phyloP scores from a whole-genome alignment of 1,140 invertebrate species.

The Fopius arisanus region DNA sequence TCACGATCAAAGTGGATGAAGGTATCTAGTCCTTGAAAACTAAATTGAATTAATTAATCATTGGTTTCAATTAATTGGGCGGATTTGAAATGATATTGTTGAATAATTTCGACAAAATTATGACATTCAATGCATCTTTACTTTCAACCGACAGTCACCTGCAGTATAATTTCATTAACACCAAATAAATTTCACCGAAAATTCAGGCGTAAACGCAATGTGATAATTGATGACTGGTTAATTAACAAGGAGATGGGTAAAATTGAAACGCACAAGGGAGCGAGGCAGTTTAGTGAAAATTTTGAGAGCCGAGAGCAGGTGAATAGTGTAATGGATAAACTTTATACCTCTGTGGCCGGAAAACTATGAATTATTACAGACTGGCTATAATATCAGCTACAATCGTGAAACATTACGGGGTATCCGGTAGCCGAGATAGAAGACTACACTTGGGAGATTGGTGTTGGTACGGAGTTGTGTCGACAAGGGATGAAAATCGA shows the following conservation, averaged over 20 bases:
- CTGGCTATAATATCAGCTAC: background rate
- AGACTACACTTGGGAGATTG: background rate
- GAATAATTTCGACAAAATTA: no score
- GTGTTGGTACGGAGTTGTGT: background rate
- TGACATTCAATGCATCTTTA: no score
- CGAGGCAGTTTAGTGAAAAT: background rate
- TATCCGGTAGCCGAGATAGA: background rate
- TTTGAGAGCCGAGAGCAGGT: background rate
- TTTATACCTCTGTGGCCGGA: slow-evolving; percentile 2
- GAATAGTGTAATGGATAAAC: slow-evolving; percentile 7
- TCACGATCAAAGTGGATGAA: slow-evolving; percentile 23
- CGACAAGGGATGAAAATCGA: slow-evolving; percentile 8
- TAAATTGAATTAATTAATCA: no score
- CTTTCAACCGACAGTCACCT: no score
- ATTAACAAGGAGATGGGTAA: slow-evolving; percentile 2
- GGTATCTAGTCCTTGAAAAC: background rate
- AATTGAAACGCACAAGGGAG: background rate
- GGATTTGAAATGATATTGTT: no score
- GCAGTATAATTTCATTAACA: background rate
- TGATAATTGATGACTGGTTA: slow-evolving; percentile 6
- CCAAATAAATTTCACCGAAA: background rate
- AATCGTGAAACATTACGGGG: background rate
- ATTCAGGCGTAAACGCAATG: background rate
- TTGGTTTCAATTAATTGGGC: no score
- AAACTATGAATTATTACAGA: background rate